Percentiles rank a stretch among this genome's conserved stretches.
These are phyloP conservation scores for Meandrina meandrites DNA, from an alignment of 92 coral and sea anemone species.

Conservation along the genomic window DNA sequence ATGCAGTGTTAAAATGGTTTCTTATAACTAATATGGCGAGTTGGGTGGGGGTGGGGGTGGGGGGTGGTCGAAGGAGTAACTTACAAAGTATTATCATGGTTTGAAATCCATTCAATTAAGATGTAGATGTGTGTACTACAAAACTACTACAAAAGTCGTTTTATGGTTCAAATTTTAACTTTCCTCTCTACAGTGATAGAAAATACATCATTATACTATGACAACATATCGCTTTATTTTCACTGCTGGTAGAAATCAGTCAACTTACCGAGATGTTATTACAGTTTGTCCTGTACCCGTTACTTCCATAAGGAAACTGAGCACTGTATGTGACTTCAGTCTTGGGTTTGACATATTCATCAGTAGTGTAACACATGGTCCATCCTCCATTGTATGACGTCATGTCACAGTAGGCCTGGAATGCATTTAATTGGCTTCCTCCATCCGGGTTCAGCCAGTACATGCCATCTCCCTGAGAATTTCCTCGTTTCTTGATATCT, in stretches of 20 bases:
- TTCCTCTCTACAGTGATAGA: neutral
- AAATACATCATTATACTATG: too few species aligned
- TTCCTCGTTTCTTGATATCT: neutral
- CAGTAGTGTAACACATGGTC: conserved; percentile 45
- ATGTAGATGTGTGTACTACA: too few species aligned
- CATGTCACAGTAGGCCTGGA: conserved; percentile 46
- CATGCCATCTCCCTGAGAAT: conserved; percentile 19
- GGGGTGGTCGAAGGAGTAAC: too few species aligned
- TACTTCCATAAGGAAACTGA: neutral
- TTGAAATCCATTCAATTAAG: too few species aligned
- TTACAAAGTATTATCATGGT: too few species aligned
- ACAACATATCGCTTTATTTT: neutral
- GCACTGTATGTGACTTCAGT: too few species aligned
- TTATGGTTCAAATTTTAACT: too few species aligned
- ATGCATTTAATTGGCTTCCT: neutral
- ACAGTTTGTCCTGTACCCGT: conserved; percentile 2
- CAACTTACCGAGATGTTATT: neutral
- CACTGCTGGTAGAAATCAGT: neutral
- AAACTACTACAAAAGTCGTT: too few species aligned
- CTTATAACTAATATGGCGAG: too few species aligned
- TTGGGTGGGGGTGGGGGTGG: too few species aligned
- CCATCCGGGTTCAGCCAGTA: conserved; percentile 39
- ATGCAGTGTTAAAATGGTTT: too few species aligned
- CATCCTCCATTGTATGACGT: conserved; percentile 39
- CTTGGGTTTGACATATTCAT: neutral